Base-by-base conservation (phyloP, 37 sponge, comb jelly and placozoan species). In the Spongilla lacustris region DNA sequence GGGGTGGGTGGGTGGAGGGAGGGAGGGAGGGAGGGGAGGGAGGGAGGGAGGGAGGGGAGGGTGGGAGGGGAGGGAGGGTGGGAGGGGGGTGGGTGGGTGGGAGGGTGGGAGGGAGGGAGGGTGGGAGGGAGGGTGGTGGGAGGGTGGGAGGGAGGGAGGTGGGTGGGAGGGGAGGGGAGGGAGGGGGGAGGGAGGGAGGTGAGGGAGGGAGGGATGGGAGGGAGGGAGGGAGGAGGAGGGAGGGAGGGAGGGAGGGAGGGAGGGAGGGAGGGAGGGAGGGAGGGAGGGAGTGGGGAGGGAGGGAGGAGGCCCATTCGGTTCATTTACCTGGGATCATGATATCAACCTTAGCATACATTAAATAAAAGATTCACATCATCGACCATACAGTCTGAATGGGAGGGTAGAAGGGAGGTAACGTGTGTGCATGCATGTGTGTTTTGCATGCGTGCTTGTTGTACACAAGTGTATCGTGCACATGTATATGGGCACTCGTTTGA, bases 291-390 rank as follows among this genome's bases (percentile, higher is more conserved):
- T 6, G 79, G 30, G 32, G 4, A 34, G 12, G 76, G 30, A 34
- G 34, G 76, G 12, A 34, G 34, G 76, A 31, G 37, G 4, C n/a
- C n/a, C n/a, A n/a, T n/a, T n/a, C n/a, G n/a, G n/a, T n/a, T n/a
- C n/a, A n/a, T n/a, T 46, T 24, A 87, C 93, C 86, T 81, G 95
- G 91, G 67, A 92, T 89, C 95, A 95, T 95, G 36, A 95, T 67
- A 17, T 95, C 95, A 2, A 95, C 28, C 58, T 95, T 93, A 33
- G 93, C 95, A 30, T 29, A 48, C 50, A 5, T 36, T 85, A 33
- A 95, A 86, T 76, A 95, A 95, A 70, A 95, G 69, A 36, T 95
- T 95, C 58, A 95, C 95, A 92, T 95, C 95, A 36, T 93, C 95
- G 1, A 89, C 91, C 95, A 95, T 95, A 30, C 46, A 71, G 50